phyloP scores from a whole-genome alignment of 2,888 invertebrate genomes.

The Diplolepis rosae region DNA sequence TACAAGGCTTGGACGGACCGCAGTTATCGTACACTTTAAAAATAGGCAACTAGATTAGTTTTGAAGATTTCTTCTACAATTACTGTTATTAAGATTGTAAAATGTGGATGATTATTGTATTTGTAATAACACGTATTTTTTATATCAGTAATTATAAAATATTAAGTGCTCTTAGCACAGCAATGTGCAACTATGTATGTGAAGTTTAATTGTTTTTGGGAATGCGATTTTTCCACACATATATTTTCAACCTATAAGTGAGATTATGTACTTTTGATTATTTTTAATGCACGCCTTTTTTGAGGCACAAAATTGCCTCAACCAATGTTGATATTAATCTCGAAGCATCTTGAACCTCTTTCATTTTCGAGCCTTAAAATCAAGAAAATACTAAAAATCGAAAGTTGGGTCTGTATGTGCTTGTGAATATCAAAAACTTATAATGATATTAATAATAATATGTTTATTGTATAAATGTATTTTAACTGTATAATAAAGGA shows the following conservation, averaged over 20 bases:
- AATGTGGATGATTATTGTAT: slow-evolving; percentile 48
- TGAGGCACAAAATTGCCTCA: background rate
- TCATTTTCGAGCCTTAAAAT: background rate
- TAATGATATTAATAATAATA: background rate
- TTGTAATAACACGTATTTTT: slow-evolving; percentile 53
- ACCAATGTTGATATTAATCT: background rate
- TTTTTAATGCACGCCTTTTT: background rate
- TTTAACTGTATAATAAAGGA: background rate
- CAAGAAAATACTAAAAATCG: no score
- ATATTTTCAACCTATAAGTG: background rate
- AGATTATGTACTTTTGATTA: background rate
- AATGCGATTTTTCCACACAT: background rate
- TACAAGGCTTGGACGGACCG: slow-evolving; percentile 89
- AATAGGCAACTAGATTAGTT: slow-evolving; percentile 46
- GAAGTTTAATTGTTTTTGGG: background rate
- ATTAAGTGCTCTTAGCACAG: slow-evolving; percentile 56
- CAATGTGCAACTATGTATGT: slow-evolving; percentile 1
- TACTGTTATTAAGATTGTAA: slow-evolving; percentile 36
- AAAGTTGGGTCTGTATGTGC: background rate
- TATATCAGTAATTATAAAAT: slow-evolving; percentile 50
- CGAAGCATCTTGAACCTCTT: background rate
- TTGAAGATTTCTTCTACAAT: slow-evolving; percentile 36
- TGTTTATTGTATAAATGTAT: background rate
- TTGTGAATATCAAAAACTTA: background rate
- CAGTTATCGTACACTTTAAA: slow-evolving; percentile 92